These are phyloP conservation scores for Chloroceryle amazona DNA, from an alignment of 2,797 vertebrate genomes.

Conservation along the genomic window DNA sequence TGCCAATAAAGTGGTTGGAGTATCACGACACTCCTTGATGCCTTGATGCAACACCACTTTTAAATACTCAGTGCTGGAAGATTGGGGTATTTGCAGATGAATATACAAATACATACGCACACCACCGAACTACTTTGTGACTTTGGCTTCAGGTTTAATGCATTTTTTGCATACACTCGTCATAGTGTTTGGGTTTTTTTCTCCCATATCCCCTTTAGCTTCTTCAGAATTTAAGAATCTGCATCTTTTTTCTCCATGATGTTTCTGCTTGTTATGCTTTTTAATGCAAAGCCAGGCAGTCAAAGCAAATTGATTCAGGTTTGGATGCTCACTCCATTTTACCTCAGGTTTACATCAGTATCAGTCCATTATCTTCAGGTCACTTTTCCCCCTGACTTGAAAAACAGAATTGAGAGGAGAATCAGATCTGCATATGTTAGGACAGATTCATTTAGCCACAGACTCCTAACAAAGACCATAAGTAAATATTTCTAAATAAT, in stretches of 20 bases:
- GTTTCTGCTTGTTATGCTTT: neutral
- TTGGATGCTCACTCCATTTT: neutral
- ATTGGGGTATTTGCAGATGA: neutral
- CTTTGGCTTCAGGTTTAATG: neutral
- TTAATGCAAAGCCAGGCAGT: neutral
- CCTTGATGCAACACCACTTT: neutral
- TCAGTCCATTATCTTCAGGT: neutral
- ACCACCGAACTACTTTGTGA: neutral
- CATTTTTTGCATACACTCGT: neutral
- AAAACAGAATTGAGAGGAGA: neutral
- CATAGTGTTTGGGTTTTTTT: fast-evolving
- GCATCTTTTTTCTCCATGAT: neutral
- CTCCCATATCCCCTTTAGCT: neutral
- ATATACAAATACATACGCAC: neutral
- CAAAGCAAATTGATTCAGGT: neutral
- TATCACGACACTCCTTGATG: neutral
- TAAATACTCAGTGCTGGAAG: neutral
- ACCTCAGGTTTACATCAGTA: neutral
- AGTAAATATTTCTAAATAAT: neutral
- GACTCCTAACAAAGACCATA: neutral
- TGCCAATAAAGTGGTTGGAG: neutral
- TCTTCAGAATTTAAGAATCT: neutral
- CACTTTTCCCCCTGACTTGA: neutral
- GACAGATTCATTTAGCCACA: neutral
- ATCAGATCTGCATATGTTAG: neutral